Conservation (phyloP, 2,113 vertebrate genomes). For the Nicator chloris region DNA sequence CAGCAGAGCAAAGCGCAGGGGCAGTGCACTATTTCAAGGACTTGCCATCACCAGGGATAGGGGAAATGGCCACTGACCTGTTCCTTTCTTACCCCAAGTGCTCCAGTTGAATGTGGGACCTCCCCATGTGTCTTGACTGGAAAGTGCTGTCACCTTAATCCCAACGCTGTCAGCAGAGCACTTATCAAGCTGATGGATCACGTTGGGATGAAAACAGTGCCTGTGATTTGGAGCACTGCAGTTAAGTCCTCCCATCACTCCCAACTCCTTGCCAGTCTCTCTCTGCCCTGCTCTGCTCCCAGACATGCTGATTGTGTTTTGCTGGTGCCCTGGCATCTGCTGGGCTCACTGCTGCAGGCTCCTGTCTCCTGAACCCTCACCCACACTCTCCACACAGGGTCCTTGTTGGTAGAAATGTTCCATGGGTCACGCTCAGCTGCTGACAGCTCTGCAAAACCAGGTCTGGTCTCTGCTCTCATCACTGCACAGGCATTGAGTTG, state of each 20-base stretch:
- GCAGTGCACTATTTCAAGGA: neutral
- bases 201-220: neutral
- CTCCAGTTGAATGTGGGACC: neutral
- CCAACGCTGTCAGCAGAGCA: neutral
- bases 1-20: neutral
- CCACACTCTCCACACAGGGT: rapidly evolving
- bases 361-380: neutral
- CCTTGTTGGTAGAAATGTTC: rapidly evolving
- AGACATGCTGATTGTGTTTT: rapidly evolving
- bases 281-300: neutral
- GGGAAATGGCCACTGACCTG: neutral
- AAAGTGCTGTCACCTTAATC: neutral
- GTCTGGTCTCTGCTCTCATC: neutral
- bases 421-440: neutral
- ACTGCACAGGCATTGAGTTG: neutral
- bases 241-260: neutral
- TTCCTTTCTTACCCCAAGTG: neutral
- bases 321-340: neutral
- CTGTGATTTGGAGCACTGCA: neutral
- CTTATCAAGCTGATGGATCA: neutral
- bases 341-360: neutral
- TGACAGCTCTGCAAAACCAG: neutral
- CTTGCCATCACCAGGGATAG: neutral
- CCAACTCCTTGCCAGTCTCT: neutral
- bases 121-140: neutral